Conservation (phyloP, 2,797 vertebrate genomes). For the Schizothorax lantsangensis region DNA sequence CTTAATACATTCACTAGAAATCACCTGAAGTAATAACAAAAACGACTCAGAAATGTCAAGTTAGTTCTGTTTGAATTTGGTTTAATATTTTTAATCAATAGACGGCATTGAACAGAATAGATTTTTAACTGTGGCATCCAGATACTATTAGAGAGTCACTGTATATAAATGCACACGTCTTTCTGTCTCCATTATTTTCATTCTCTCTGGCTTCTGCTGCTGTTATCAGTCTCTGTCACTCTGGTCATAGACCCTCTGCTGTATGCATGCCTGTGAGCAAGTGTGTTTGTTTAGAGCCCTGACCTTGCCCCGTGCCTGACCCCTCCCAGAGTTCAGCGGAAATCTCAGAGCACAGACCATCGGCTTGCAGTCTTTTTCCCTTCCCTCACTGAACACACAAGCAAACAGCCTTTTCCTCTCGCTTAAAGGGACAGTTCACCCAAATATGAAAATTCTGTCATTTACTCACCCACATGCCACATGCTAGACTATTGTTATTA, state of each 20-base stretch:
- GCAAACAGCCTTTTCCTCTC: conserved; percentile 49
- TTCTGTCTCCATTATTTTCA: conserved; percentile 38
- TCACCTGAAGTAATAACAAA: background rate
- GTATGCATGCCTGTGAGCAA: conserved; percentile 30
- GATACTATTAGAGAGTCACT: background rate
- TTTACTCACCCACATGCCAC: background rate
- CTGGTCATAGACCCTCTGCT: conserved; percentile 29
- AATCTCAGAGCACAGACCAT: conserved; percentile 68
- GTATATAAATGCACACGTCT: conserved; percentile 7
- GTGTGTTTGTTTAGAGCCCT: conserved; percentile 50
- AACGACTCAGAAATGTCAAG: background rate
- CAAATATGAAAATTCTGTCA: background rate
- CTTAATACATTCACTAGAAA: background rate
- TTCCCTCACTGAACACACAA: conserved; percentile 60
- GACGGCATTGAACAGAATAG: background rate
- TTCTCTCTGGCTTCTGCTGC: conserved; percentile 18
- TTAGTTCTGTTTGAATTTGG: background rate
- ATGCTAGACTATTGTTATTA: background rate
- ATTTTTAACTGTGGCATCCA: background rate
- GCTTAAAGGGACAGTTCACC: background rate
- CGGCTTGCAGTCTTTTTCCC: conserved; percentile 73
- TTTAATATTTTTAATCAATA: background rate
- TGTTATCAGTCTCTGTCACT: conserved; percentile 35
- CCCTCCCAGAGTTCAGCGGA: conserved; percentile 76
- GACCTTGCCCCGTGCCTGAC: conserved; percentile 74